phyloP scores from a whole-genome alignment of 2,888 invertebrate genomes.

The Orchestes rusci region DNA sequence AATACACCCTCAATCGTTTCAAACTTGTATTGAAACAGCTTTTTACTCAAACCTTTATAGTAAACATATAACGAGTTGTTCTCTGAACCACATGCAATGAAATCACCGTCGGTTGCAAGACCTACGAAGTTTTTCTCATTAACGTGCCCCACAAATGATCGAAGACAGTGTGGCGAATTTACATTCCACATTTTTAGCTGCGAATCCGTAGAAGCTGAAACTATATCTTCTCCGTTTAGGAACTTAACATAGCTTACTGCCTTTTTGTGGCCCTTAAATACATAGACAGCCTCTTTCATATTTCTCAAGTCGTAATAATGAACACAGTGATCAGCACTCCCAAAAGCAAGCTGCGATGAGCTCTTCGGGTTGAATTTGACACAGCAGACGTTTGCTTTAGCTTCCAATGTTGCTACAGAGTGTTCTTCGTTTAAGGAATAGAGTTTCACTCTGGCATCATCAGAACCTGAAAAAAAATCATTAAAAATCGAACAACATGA shows the following conservation, averaged over 20 bases:
- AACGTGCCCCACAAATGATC: slow-evolving; percentile 84
- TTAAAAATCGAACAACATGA: no score
- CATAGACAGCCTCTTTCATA: slow-evolving; percentile 69
- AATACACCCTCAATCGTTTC: slow-evolving; percentile 73
- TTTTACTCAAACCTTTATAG: slow-evolving; percentile 82
- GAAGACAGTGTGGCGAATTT: slow-evolving; percentile 64
- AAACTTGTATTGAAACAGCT: slow-evolving; percentile 80
- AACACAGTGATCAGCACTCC: slow-evolving; percentile 95
- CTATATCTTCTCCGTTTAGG: slow-evolving; percentile 74
- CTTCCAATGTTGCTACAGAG: slow-evolving; percentile 81
- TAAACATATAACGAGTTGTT: slow-evolving; percentile 90
- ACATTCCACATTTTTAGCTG: slow-evolving; percentile 89
- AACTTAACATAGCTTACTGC: slow-evolving; percentile 94
- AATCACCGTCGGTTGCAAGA: slow-evolving; percentile 84
- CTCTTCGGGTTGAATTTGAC: slow-evolving; percentile 84
- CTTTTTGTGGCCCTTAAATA: slow-evolving; percentile 82
- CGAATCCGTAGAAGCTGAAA: slow-evolving; percentile 88
- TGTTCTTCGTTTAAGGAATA: slow-evolving; percentile 86
- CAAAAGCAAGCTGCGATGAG: slow-evolving; percentile 85
- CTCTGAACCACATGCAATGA: slow-evolving; percentile 91
- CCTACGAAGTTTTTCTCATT: slow-evolving; percentile 97
- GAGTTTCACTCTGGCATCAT: slow-evolving; percentile 87
- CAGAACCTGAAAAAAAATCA: slow-evolving; percentile 51
- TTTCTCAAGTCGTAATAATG: slow-evolving; percentile 91
- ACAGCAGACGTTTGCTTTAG: slow-evolving; percentile 92